phyloP scores from a whole-genome alignment of 2,797 vertebrate species.

The Coregonus suidteri region DNA sequence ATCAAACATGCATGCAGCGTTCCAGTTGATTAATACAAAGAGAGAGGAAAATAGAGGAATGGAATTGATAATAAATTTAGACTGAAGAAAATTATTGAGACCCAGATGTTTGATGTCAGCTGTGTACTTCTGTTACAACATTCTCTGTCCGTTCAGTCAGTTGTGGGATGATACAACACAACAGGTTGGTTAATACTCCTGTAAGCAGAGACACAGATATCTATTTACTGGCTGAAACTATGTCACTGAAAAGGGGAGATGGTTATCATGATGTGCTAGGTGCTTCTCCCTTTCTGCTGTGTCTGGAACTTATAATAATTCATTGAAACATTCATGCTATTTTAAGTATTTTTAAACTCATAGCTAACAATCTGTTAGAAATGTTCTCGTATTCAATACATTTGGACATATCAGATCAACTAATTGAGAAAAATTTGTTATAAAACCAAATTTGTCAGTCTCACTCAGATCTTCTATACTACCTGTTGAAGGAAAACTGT shows the following conservation, averaged over 20 bases:
- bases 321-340: background rate
- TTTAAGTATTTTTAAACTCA: background rate
- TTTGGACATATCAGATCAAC: background rate
- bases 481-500: background rate
- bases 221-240: slow-evolving; percentile 36
- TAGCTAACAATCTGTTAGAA: background rate
- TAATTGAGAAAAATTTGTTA: background rate
- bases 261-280: slow-evolving; percentile 10
- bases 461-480: background rate
- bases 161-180: background rate
- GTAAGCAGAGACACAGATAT: slow-evolving; percentile 44
- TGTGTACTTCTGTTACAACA: background rate
- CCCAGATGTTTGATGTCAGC: background rate
- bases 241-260: slow-evolving; percentile 20
- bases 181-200: slow-evolving; percentile 1
- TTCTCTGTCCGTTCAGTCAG: background rate
- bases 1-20: too few relatives aligned
- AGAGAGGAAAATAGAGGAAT: slow-evolving; percentile 4
- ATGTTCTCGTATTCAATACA: background rate
- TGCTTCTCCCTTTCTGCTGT: background rate
- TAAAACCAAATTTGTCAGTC: background rate
- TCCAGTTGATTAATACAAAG: background rate
- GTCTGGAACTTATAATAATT: background rate
- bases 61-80: slow-evolving; percentile 3
- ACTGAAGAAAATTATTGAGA: background rate